Base-by-base conservation (phyloP, 2,888 invertebrate species). In the Dione juno region DNA sequence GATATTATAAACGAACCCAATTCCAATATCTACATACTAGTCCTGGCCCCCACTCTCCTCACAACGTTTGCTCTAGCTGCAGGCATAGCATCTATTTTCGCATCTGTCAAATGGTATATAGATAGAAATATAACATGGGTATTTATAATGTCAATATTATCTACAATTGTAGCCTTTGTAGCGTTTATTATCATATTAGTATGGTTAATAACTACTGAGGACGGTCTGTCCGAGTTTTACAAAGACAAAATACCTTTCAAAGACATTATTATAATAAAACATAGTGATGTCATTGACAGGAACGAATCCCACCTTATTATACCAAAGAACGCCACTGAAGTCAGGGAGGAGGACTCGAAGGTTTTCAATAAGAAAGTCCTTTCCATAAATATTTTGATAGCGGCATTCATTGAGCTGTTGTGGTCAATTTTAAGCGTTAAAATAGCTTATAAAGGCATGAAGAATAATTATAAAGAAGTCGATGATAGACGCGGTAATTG, bases 81-180 rank as follows among this genome's bases (percentile, higher is more conserved):
- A 0, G 94, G 94, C 1, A 70, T 94, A 5, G 88, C 94, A 0
- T 95, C 95, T 1, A 87, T 95, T 13, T 80, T 95, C 58, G 95
- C 95, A 0, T 95, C 95, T 79, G 94, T 94, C 45, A 86, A 92
- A 74, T 96, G 95, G 95, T 96, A 95, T 80, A 94, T 95, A 58
- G 95, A 95, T 78, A 91, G 93, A 70, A 95, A 95, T 79, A 95
- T 96, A 76, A 92, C 93, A 0, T 94, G 94, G 89, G 89, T 95
- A 75, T 95, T 95, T 76, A 82, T 93, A 58, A 91, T 94, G 72
- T 94, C 94, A 0, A 82, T 93, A 35, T 79, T 95, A 69, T 94
- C 95, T 0, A 89, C 94, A 0, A 14, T 94, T 1, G 89, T 94
- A 0, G 94, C 95, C 0, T 78, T 93, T 0, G 78, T 89, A 2